Conservation (phyloP, 2,797 vertebrate genomes). For the Antrozous pallidus region DNA sequence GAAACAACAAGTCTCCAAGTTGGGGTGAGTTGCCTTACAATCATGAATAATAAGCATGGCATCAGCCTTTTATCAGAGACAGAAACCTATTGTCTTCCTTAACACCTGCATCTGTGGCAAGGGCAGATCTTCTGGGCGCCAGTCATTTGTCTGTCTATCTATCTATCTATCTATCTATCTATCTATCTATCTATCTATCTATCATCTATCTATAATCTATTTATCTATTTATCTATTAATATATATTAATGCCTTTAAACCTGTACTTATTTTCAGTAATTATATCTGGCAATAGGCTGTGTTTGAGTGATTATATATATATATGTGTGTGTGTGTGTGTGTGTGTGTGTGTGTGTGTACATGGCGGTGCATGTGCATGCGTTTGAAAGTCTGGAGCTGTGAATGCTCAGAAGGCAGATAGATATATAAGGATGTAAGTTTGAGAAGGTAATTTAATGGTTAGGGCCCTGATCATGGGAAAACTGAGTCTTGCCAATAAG, state of each 20-base stretch:
- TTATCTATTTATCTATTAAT: too few species aligned
- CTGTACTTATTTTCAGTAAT: not conserved
- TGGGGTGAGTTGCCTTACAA: not conserved
- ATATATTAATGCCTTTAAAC: not conserved
- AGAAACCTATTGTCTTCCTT: not conserved
- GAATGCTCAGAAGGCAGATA: not conserved
- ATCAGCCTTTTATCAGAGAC: accelerated
- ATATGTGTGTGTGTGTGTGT: not conserved
- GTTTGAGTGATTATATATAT: not conserved
- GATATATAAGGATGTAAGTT: not conserved
- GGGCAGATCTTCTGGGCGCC: not conserved
- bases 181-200: not conserved
- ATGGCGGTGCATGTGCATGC: too few species aligned
- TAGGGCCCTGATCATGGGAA: not conserved
- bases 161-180: not conserved
- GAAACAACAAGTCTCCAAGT: not conserved
- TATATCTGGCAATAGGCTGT: not conserved
- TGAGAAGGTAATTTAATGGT: not conserved
- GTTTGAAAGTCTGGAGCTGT: not conserved
- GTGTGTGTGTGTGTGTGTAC: accelerated
- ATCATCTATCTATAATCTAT: too few species aligned
- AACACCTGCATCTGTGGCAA: not conserved
- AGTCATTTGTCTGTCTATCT: not conserved
- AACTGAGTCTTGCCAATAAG: not conserved
- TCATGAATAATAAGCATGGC: not conserved